phyloP scores from a whole-genome alignment of 2,797 vertebrate genomes.

The Taeniopygia guttata region DNA sequence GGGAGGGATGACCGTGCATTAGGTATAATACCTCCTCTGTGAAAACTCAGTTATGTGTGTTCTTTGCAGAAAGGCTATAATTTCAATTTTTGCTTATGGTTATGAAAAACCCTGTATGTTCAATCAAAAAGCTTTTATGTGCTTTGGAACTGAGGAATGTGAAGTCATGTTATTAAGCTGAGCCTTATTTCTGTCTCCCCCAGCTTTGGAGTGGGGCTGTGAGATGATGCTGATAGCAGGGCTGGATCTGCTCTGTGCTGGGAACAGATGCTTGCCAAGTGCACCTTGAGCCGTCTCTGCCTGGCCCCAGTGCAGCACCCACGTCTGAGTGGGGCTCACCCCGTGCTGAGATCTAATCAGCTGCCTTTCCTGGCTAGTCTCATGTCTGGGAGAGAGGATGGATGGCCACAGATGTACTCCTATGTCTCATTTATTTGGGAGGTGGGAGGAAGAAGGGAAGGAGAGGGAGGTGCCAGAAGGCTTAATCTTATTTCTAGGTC shows the following conservation, averaged over 20 bases:
- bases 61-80: conserved; percentile 23
- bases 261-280: neutral
- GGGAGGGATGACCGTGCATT: neutral
- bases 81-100: conserved; percentile 19
- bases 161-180: neutral
- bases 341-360: accelerated
- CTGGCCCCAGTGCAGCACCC: neutral
- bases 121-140: conserved; percentile 12
- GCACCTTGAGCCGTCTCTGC: neutral
- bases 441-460: neutral
- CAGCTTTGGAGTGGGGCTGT: accelerated
- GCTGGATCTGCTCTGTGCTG: neutral
- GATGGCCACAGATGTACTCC: neutral
- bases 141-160: neutral
- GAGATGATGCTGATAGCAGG: neutral
- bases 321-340: neutral
- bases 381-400: neutral
- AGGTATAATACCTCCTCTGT: neutral
- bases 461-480: neutral
- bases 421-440: neutral
- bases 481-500: neutral
- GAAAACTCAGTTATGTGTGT: neutral
- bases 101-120: neutral
- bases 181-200: neutral
- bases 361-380: neutral